These are phyloP conservation scores for Ornithoptera priamus DNA, from an alignment of 2,888 invertebrate species.

Conservation along the genomic window DNA sequence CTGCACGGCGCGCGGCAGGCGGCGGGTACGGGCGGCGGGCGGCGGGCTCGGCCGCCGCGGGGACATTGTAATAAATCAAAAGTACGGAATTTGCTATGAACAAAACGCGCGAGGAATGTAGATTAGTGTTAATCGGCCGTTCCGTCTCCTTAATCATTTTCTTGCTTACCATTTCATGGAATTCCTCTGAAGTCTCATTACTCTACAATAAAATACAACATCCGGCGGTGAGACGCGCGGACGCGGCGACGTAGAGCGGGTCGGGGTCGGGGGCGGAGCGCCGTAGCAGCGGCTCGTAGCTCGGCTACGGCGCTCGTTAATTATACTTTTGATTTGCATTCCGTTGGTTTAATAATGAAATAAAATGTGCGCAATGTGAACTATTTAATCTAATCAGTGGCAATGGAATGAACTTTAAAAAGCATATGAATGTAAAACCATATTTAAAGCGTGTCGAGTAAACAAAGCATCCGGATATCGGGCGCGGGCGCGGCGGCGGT, in stretches of 20 bases:
- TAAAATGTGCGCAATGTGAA: constrained; percentile 22
- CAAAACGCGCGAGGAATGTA: constrained; percentile 8
- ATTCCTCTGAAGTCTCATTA: constrained; percentile 26
- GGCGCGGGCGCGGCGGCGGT: too few relatives aligned
- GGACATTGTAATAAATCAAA: too few relatives aligned
- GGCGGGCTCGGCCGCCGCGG: neutral
- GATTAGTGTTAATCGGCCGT: constrained; percentile 24
- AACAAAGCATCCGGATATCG: constrained; percentile 25
- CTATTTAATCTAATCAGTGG: constrained; percentile 26
- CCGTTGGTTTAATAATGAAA: constrained; percentile 7
- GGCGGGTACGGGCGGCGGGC: neutral
- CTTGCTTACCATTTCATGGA: constrained; percentile 6
- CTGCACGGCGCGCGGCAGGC: neutral
- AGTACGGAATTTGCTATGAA: too few relatives aligned
- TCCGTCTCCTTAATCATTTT: constrained; percentile 25
- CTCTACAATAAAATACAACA: neutral
- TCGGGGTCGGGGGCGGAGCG: constrained; percentile 40
- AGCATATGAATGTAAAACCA: constrained; percentile 8
- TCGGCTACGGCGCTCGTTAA: neutral
- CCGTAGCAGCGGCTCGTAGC: constrained; percentile 48
- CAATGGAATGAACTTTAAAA: constrained; percentile 6
- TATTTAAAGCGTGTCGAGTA: constrained; percentile 34
- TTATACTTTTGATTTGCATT: constrained; percentile 20
- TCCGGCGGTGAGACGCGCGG: constrained; percentile 39
- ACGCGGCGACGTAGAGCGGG: constrained; percentile 40